Base-by-base conservation (phyloP, 1,140 invertebrate species). In the Aphidius gifuensis region DNA sequence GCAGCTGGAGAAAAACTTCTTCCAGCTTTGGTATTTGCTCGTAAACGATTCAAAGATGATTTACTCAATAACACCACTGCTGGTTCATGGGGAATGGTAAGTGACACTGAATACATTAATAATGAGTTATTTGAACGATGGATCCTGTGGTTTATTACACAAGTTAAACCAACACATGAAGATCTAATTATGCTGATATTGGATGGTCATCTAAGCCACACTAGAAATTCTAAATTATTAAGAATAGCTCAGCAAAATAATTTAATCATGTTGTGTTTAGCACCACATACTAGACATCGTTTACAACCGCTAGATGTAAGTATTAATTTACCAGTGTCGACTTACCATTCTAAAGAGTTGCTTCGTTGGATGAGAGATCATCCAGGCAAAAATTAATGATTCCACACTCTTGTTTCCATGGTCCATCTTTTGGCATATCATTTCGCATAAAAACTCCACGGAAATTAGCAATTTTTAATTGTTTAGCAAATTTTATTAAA, bases 251-350 rank as follows among this genome's bases (percentile, higher is more conserved):
- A 64, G 63, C 61, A 69, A 45, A 71, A 73, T 66, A 71, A 74
- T 9, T 61, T 78, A n/a, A 46, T 66, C 9, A 48, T 78, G 51
- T 56, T 78, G 21, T 71, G 74, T 16, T 62, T 69, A n/a, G 61
- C 70, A 39, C 66, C 66, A 9, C 66, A 68, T 57, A 68, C 58
- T 42, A 66, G 57, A n/a, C 66, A 68, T 47, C 72, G 71, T 47
- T 49, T 79, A 23, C 75, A 79, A 60, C 78, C 73, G 23, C 64
- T 80, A 6, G 77, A 78, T 58, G 32, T 64, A 7, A 51, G 64
- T 44, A 72, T 79, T 57, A 75, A 69, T 65, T 71, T 65, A 23
- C 71, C 73, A 54, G 69, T 80, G 6, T 75, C 79, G 62, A 46
- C 32, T 39, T 75, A 68, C 54, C 77, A 68, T 58, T 64, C 67